phyloP scores from a whole-genome alignment of 2,113 vertebrate genomes.

The Raja brachyura region DNA sequence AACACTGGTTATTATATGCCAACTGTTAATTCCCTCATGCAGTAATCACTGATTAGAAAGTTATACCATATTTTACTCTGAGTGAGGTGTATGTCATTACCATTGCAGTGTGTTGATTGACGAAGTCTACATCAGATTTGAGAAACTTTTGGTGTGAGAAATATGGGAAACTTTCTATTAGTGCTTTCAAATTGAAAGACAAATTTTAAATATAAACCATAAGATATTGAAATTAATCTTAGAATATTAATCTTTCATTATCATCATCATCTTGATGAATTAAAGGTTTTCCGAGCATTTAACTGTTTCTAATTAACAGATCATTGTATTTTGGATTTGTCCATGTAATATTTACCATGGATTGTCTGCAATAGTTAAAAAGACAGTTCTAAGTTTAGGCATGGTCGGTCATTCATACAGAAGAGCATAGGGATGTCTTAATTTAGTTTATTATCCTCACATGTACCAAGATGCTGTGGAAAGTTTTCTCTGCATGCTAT shows the following conservation, averaged over 20 bases:
- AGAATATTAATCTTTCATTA: background rate
- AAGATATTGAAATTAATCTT: background rate
- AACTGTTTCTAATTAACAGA: background rate
- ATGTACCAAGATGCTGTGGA: too few relatives aligned
- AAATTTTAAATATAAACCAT: too few relatives aligned
- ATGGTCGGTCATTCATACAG: too few relatives aligned
- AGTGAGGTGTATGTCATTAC: background rate
- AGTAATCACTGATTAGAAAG: background rate
- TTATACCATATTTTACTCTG: background rate
- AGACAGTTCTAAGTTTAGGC: too few relatives aligned
- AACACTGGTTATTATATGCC: background rate
- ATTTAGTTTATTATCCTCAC: too few relatives aligned
- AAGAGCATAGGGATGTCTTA: too few relatives aligned
- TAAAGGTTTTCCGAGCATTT: background rate
- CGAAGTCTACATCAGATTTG: background rate
- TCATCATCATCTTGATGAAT: background rate
- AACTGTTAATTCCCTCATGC: background rate
- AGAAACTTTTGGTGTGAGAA: background rate
- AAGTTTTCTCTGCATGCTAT: too few relatives aligned
- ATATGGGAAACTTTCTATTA: background rate
- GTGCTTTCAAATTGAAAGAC: background rate
- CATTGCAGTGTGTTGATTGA: background rate
- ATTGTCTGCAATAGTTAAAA: too few relatives aligned
- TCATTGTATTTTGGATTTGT: background rate
- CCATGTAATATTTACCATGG: too few relatives aligned